Percentiles rank a stretch among this genome's conserved stretches.
These are phyloP conservation scores for Halcyon badia DNA, from an alignment of 2,797 vertebrate species.

Conservation along the genomic window DNA sequence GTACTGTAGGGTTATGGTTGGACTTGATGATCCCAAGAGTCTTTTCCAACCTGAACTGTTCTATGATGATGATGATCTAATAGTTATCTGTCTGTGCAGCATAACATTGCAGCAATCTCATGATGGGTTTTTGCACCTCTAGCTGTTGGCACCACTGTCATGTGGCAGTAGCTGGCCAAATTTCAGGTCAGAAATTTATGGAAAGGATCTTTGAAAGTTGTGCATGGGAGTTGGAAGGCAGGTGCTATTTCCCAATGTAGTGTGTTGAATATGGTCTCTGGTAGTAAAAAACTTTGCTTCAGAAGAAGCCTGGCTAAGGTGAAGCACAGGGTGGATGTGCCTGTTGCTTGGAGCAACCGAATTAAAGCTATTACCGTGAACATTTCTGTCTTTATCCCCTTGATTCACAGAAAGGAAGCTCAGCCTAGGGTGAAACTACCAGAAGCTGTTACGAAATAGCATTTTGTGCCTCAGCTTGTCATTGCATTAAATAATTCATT, in stretches of 20 bases:
- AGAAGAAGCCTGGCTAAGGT: not conserved
- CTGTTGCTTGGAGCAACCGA: not conserved
- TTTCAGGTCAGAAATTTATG: not conserved
- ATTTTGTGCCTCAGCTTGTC: not conserved
- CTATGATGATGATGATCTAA: no score
- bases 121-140: accelerated
- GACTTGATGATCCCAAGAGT: no score
- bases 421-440: not conserved
- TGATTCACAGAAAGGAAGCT: not conserved
- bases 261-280: not conserved
- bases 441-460: not conserved
- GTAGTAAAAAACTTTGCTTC: not conserved
- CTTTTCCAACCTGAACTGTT: no score
- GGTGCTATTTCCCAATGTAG: not conserved
- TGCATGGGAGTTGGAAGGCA: not conserved
- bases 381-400: not conserved
- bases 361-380: not conserved
- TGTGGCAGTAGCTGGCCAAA: not conserved
- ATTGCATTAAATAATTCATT: constrained; percentile 45
- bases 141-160: not conserved
- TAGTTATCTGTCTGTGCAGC: not conserved
- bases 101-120: not conserved
- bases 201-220: not conserved
- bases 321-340: not conserved
- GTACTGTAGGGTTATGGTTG: no score